These are phyloP conservation scores for Dicrostonyx torquatus DNA, from an alignment of 2,797 vertebrate genomes.

Conservation along the genomic window DNA sequence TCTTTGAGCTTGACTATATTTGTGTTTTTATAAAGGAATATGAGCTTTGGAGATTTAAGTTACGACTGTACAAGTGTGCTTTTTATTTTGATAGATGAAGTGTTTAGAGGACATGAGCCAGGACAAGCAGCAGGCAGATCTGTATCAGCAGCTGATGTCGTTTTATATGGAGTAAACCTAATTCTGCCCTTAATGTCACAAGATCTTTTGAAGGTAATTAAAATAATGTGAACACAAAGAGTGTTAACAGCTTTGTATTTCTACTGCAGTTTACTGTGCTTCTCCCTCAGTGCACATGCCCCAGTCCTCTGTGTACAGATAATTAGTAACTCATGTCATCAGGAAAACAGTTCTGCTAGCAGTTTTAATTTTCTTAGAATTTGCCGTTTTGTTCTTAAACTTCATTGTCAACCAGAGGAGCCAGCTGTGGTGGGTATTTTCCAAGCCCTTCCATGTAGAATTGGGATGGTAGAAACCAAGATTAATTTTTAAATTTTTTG, in stretches of 20 bases:
- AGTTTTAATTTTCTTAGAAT: background rate
- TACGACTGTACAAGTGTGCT: background rate
- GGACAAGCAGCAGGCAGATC: constrained; percentile 92
- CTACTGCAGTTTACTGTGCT: background rate
- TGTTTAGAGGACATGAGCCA: constrained; percentile 96
- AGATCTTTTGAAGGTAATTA: constrained; percentile 96
- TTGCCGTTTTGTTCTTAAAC: background rate
- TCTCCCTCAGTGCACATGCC: background rate
- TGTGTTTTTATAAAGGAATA: background rate
- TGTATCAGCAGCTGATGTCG: constrained; percentile 97
- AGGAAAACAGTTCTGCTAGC: background rate
- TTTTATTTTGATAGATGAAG: constrained; percentile 91
- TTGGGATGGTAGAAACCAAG: background rate
- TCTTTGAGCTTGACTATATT: background rate
- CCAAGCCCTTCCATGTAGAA: background rate
- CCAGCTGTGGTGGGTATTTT: background rate
- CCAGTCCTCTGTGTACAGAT: background rate
- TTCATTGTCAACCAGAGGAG: background rate
- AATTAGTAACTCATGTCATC: background rate
- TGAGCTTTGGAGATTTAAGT: background rate
- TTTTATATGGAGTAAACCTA: constrained; percentile 98
- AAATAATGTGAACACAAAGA: constrained; percentile 2
- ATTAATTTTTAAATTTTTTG: background rate
- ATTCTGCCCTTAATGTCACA: constrained; percentile 99
- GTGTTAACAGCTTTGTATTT: background rate